A percentile compares a stretch with the other conserved stretches of the same genome.
Conservation (phyloP, 1,140 invertebrate genomes). For the Bactericera cockerelli region DNA sequence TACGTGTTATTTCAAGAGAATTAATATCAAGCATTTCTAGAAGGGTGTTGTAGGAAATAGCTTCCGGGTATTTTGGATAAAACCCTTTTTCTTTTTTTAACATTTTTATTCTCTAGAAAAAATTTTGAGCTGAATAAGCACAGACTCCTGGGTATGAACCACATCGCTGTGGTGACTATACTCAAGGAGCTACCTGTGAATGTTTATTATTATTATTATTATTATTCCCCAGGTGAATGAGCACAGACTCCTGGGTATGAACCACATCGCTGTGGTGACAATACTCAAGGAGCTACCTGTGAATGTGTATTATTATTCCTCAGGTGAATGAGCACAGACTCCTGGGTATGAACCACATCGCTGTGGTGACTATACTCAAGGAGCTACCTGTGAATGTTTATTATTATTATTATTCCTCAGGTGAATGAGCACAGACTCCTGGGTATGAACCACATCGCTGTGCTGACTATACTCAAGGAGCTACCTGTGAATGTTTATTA, state of each 20-base stretch:
- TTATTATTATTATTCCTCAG: conserved; percentile 32
- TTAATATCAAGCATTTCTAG: no score
- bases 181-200: no score
- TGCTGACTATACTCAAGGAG: conserved; percentile 91
- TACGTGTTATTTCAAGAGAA: no score
- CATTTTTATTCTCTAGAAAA: no score
- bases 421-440: conserved; percentile 90
- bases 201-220: no score
- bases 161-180: no score
- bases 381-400: conserved; percentile 77
- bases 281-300: conserved; percentile 89
- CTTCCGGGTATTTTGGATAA: no score
- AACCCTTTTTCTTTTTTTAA: no score
- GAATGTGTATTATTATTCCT: conserved; percentile 42
- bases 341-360: conserved; percentile 90
- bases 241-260: conserved; percentile 81
- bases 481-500: conserved; percentile 64
- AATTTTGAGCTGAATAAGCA: no score
- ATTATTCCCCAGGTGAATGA: conserved; percentile 69
- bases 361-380: conserved; percentile 91
- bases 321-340: conserved; percentile 89
- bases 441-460: conserved; percentile 91
- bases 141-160: no score
- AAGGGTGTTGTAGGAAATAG: no score
- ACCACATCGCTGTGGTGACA: conserved; percentile 88